Conservation (phyloP, 2,113 vertebrate species). For the Sphaerodactylus townsendi region DNA sequence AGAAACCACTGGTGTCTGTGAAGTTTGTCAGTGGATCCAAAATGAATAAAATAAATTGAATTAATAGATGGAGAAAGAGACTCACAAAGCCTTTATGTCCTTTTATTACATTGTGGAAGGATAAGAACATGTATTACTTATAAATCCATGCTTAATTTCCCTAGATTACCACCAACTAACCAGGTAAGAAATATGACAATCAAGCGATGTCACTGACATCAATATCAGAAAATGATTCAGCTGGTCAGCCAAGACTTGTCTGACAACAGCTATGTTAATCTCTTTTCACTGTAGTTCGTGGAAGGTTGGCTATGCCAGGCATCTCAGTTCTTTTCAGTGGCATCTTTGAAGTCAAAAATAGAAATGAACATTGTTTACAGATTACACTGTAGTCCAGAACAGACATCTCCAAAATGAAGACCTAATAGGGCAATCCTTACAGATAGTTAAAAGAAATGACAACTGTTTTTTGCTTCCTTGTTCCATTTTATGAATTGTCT, state of each 20-base stretch:
- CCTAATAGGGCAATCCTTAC: slow-evolving; percentile 1
- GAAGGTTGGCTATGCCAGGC: neutral
- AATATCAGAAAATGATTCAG: neutral
- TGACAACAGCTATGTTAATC: neutral
- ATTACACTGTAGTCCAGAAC: neutral
- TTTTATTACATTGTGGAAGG: neutral
- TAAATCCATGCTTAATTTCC: neutral
- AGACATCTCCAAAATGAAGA: slow-evolving; percentile 5
- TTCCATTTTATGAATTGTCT: neutral
- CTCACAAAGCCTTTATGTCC: neutral
- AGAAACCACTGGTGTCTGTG: too few relatives aligned
- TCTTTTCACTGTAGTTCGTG: neutral
- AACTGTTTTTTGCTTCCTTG: neutral
- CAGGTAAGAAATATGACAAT: neutral
- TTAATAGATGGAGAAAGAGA: neutral
- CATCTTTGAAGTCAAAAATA: neutral
- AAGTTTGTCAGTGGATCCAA: too few relatives aligned
- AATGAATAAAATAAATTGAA: too few relatives aligned
- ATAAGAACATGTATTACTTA: neutral
- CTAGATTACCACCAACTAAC: neutral
- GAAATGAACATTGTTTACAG: neutral
- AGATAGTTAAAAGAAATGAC: neutral
- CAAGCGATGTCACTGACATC: neutral
- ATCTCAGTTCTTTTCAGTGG: neutral
- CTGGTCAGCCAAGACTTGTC: neutral